phyloP scores from a whole-genome alignment of 2,113 vertebrate genomes.

The Lagopus leucura region DNA sequence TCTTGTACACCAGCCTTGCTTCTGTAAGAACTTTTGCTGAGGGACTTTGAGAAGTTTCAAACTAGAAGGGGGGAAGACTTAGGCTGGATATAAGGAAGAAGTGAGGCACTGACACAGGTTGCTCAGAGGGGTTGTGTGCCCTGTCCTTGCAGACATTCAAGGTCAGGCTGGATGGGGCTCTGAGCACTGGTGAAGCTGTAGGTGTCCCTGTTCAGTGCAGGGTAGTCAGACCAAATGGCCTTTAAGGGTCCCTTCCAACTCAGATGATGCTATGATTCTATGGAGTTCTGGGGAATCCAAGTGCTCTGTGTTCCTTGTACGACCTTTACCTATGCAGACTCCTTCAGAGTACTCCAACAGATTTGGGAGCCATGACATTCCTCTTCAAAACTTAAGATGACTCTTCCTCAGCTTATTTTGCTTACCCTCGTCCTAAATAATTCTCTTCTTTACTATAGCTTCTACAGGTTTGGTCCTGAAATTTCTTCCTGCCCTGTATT shows the following conservation, averaged over 20 bases:
- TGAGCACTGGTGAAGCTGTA: too few relatives aligned
- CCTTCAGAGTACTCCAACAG: background rate
- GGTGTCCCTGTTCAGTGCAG: too few relatives aligned
- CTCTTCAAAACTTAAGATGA: background rate
- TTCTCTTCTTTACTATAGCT: background rate
- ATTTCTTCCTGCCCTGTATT: background rate
- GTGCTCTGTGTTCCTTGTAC: rapidly evolving
- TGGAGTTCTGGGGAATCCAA: background rate
- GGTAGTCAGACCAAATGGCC: too few relatives aligned
- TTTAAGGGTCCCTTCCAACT: too few relatives aligned
- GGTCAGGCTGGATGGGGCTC: too few relatives aligned
- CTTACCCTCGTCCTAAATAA: background rate
- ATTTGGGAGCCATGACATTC: background rate
- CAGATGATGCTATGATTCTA: too few relatives aligned
- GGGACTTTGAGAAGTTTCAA: background rate
- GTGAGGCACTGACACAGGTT: too few relatives aligned
- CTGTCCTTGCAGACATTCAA: too few relatives aligned
- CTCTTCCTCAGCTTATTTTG: background rate
- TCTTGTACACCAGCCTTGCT: background rate
- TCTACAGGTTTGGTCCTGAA: background rate
- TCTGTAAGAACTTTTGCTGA: background rate
- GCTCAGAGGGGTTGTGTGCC: too few relatives aligned
- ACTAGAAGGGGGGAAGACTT: too few relatives aligned
- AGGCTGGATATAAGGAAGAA: too few relatives aligned
- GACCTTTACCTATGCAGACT: rapidly evolving